Evolutionary conservation across 2,113 vertebrate species (phyloP).

Genomic region (Phasianus colchicus): DNA sequence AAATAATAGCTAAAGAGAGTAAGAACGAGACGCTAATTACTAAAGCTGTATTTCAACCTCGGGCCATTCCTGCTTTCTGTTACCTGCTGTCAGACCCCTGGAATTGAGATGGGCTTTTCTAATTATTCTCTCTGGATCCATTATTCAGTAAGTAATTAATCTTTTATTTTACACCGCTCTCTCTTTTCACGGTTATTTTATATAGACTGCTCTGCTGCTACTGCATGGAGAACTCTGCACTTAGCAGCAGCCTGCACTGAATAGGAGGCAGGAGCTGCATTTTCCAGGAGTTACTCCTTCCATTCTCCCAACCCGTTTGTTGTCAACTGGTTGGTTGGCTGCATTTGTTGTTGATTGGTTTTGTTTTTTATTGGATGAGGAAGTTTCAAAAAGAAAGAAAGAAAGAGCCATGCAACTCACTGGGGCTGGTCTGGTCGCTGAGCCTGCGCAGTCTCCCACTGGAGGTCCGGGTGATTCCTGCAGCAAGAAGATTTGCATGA

Average conservation of each 20-base stretch:
- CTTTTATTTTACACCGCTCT: neutral
- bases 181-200: neutral
- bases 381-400: neutral
- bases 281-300: neutral
- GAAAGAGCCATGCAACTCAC: slow-evolving; percentile 55
- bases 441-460: slow-evolving; percentile 73
- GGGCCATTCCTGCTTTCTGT: neutral
- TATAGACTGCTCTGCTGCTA: fast-evolving
- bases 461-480: slow-evolving; percentile 76
- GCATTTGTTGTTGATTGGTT: no score
- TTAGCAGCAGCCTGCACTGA: neutral
- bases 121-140: slow-evolving; percentile 22
- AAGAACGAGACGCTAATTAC: slow-evolving; percentile 10
- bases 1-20: slow-evolving; percentile 38
- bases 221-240: neutral
- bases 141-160: neutral
- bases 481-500: neutral
- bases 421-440: slow-evolving; percentile 65
- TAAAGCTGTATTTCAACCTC: slow-evolving; percentile 33
- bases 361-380: neutral
- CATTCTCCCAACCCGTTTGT: no score
- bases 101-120: neutral
- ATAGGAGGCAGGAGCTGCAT: neutral
- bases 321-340: no score
- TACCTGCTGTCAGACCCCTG: neutral